Conservation (phyloP, 1,140 invertebrate species). For the Macrobrachium rosenbergii region DNA sequence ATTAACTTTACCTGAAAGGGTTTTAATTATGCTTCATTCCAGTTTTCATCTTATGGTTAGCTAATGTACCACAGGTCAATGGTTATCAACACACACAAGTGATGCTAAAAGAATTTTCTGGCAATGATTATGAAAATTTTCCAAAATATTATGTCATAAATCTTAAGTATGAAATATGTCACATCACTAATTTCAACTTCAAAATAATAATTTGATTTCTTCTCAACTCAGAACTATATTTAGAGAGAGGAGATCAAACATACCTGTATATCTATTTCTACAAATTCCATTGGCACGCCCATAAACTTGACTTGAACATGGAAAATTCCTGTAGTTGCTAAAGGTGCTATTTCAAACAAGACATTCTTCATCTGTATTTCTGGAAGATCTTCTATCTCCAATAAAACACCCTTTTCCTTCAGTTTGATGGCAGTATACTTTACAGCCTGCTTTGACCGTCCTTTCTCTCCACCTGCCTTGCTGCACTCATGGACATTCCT, state of each 20-base stretch:
- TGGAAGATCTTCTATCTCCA: conserved; percentile 81
- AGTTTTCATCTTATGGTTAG: background rate
- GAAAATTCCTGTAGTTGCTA: conserved; percentile 80
- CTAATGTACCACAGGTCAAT: background rate
- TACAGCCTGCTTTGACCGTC: conserved; percentile 73
- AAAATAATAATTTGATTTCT: background rate
- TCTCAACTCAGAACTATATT: too few species aligned
- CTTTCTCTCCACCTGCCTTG: conserved; percentile 46
- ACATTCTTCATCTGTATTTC: conserved; percentile 82
- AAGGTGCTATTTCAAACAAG: conserved; percentile 82
- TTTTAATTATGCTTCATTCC: background rate
- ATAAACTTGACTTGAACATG: conserved; percentile 83
- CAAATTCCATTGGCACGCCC: conserved; percentile 83
- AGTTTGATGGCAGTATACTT: conserved; percentile 82
- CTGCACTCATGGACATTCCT: conserved; percentile 55
- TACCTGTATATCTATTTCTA: conserved; percentile 80
- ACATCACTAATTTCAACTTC: background rate
- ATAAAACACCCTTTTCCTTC: conserved; percentile 81
- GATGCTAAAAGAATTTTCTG: too few species aligned
- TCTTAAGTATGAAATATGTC: too few species aligned
- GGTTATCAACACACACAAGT: too few species aligned
- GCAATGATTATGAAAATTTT: too few species aligned
- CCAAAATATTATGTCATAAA: too few species aligned
- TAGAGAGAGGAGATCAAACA: background rate
- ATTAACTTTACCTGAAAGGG: background rate